Base-by-base conservation (phyloP, 2,797 vertebrate genomes). In the Fringilla coelebs region DNA sequence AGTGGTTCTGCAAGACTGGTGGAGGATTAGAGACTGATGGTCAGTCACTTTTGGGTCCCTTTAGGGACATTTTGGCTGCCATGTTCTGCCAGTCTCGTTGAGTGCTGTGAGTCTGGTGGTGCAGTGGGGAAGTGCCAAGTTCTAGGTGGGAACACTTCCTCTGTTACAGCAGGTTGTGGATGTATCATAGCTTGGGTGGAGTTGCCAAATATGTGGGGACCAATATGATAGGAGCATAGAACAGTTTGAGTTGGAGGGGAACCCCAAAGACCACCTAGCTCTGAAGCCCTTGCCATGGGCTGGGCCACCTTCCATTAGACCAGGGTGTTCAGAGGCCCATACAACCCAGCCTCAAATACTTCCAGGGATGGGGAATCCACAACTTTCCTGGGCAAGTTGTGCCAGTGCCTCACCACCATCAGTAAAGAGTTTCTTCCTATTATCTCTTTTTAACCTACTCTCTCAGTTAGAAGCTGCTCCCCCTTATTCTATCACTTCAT, bases 91-190 rank as follows among this genome's bases (percentile, higher is more conserved):
- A 55, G 70, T 43, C 41, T 57, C 17, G 5, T 38, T 54, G 43
- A 40, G 57, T 0, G 0, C 73, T 41, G 17, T 4, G 13, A 45
- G 17, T 28, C 52, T 49, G 32, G 49, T 8, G 51, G 49, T 2
- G 0, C 31, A 9, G 45, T 45, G 24, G 40, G 62, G 28, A 60
- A 41, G n/a, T 84, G 55, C 38, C 34, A 63, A 7, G 38, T 43
- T 67, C 40, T n/a, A 29, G 36, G 28, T 79, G 67, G 58, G 78
- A 76, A 17, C 51, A 8, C 17, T 81, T 79, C 31, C 31, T 87
- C 54, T 18, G 7, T 65, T 87, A 14, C 28, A 57, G 68, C 40
- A 52, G 41, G 12, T 34, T 79, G 52, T 40, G 83, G 85, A 45
- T 28, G 12, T 7, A 12, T 25, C 63, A 11, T 12, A 22, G 36